These are phyloP conservation scores for Enteromius argenteus DNA, from an alignment of 2,797 vertebrate genomes.

Conservation along the genomic window DNA sequence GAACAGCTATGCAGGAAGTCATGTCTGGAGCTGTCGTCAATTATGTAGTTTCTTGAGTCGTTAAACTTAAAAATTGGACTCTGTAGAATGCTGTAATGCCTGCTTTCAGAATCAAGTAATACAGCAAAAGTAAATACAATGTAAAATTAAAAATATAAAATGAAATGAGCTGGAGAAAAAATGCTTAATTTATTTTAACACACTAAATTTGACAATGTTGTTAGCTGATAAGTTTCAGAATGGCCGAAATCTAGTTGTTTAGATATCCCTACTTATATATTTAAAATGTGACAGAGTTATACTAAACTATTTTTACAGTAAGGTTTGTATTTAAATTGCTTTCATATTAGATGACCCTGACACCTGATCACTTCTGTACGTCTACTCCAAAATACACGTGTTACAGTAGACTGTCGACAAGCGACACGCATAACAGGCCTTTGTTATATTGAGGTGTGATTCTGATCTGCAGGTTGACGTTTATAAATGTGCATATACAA, in stretches of 20 bases:
- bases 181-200: background rate
- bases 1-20: background rate
- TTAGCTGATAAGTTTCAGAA: background rate
- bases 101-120: background rate
- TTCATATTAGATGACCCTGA: background rate
- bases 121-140: too few species aligned
- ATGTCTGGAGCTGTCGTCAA: background rate
- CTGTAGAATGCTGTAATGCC: background rate
- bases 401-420: background rate
- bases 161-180: background rate
- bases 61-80: background rate
- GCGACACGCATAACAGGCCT: background rate
- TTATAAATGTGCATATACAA: background rate
- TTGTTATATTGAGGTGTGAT: conserved; percentile 22
- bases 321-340: background rate
- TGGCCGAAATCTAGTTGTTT: background rate
- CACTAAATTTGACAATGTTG: background rate
- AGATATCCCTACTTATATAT: background rate
- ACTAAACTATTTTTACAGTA: background rate
- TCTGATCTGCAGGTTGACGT: conserved; percentile 16
- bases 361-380: background rate
- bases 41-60: background rate
- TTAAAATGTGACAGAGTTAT: background rate
- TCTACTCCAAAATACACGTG: background rate
- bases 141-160: background rate